phyloP scores from a whole-genome alignment of 1,140 invertebrate species.

The Gonatopus flavifemur region DNA sequence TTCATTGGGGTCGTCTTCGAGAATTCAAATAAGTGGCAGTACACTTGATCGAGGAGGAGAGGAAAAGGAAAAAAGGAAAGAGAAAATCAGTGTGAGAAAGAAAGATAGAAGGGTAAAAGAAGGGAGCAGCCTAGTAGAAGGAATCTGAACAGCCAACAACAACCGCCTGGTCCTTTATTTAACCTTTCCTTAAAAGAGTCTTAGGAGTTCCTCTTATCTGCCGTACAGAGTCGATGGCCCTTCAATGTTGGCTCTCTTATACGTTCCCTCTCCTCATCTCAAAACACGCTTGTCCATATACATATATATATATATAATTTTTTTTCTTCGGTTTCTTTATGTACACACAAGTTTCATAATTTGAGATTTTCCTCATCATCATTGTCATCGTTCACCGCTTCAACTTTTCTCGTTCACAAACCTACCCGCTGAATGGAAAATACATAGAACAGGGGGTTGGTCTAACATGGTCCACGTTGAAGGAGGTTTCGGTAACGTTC shows the following conservation, averaged over 20 bases:
- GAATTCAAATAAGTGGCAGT: constrained; percentile 46
- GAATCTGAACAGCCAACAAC: constrained; percentile 59
- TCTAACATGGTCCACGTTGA: too few species aligned
- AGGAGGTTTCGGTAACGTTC: constrained; percentile 19
- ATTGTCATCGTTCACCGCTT: background rate
- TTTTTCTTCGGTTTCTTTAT: constrained; percentile 31
- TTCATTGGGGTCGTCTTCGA: constrained; percentile 30
- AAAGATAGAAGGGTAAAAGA: constrained; percentile 2
- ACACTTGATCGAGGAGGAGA: constrained; percentile 4
- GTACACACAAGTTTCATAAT: constrained; percentile 38
- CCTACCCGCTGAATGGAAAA: constrained; percentile 3
- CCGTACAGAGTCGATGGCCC: constrained; percentile 52
- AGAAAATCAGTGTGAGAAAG: background rate
- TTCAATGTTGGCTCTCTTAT: constrained; percentile 38
- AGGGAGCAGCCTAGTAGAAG: constrained; percentile 30
- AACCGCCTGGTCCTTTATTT: constrained; percentile 51
- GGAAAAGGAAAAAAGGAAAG: background rate
- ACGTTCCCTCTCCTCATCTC: constrained; percentile 16
- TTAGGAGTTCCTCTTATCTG: constrained; percentile 50
- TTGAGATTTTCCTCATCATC: background rate
- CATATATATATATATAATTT: too few species aligned
- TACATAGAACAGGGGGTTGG: constrained; percentile 6
- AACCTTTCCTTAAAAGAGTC: constrained; percentile 56
- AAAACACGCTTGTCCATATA: too few species aligned
- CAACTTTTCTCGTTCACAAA: constrained; percentile 12